These are phyloP conservation scores for Chelidonichthys spinosus DNA, from an alignment of 2,797 vertebrate genomes.

Conservation along the genomic window DNA sequence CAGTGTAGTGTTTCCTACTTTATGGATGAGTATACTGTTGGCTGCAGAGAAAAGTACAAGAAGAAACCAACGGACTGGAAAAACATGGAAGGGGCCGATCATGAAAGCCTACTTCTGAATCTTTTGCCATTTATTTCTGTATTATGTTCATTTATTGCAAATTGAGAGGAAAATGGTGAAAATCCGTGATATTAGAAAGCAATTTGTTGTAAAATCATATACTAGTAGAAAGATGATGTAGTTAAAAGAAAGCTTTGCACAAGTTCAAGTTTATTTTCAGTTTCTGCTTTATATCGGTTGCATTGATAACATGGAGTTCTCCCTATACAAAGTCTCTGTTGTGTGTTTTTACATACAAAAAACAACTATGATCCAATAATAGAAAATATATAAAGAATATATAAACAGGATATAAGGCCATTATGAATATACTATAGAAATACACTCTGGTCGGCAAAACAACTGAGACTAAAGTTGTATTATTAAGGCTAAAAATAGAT, in stretches of 20 bases:
- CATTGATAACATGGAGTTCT: not conserved
- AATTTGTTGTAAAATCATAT: not conserved
- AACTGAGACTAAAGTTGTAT: constrained; percentile 37
- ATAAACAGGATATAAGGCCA: constrained; percentile 72
- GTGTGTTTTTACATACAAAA: constrained; percentile 25
- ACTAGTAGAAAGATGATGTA: not conserved
- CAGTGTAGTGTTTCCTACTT: constrained; percentile 99
- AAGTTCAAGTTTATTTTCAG: constrained; percentile 49
- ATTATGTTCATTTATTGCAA: not conserved
- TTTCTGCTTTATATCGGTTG: constrained; percentile 22
- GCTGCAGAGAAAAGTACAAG: constrained; percentile 86
- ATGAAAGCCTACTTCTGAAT: not conserved
- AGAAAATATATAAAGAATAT: constrained; percentile 63
- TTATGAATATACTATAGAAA: constrained; percentile 40
- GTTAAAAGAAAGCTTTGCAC: constrained; percentile 7
- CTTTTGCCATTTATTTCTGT: constrained; percentile 6
- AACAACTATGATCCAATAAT: constrained; percentile 29
- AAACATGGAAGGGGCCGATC: not conserved
- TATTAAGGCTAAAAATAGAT: constrained; percentile 68
- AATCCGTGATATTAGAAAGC: not conserved
- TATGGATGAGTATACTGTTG: constrained; percentile 99
- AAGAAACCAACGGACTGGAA: constrained; percentile 42
- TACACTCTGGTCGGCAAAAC: constrained; percentile 44
- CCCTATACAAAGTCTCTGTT: constrained; percentile 28
- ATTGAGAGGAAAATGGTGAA: not conserved